Evolutionary conservation across 2,797 vertebrate species (phyloP), one percentile per base, ranked within the genome.

Genomic region (Steatocranus sp.): DNA sequence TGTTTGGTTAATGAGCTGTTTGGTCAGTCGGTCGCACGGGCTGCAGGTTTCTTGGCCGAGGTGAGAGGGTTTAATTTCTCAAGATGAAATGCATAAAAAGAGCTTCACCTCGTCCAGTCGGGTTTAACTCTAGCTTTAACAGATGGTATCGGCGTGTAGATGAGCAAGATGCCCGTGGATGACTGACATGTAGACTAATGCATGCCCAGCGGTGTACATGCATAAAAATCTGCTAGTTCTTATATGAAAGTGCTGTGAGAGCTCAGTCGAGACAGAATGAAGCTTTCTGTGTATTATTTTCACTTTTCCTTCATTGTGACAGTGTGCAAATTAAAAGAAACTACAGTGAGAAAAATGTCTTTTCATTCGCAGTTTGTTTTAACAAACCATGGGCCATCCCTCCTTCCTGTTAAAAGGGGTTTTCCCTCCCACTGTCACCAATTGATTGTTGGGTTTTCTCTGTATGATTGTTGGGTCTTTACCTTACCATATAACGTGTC

Each of bases 1-100:
- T 34, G 15, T 82, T 50, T 76, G 82, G 48, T 83, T 83, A 74
- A 87, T 85, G 74, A 84, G 84, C 78, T 58, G 38, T 61, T 68
- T 38, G 77, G 50, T 81, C 61, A 5, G 49, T 54, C 14, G n/a
- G n/a, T 41, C 7, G 3, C 30, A 34, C 17, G 0, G 73, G 73
- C 79, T 25, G 41, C 79, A 34, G 77, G n/a, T 56, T 80, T 25
- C 30, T 11, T 25, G 17, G 66, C 73, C 9, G 23, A 76, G 20
- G 27, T 36, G 27, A 30, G 74, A 43, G 46, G 56, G 6, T 66
- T 68, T 14, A 3, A 14, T 66, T 63, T 51, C 5, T 48, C 14
- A 46, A 78, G 11, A 73, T 50, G 4, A 41, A 77, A 75, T 7
- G 3, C 20, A 34, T 9, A 9, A 7, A 43, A 11, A 5, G 51